These are phyloP conservation scores for Microcebus ravelobensis DNA, from an alignment of 2,113 vertebrate species.

Conservation along the genomic window DNA sequence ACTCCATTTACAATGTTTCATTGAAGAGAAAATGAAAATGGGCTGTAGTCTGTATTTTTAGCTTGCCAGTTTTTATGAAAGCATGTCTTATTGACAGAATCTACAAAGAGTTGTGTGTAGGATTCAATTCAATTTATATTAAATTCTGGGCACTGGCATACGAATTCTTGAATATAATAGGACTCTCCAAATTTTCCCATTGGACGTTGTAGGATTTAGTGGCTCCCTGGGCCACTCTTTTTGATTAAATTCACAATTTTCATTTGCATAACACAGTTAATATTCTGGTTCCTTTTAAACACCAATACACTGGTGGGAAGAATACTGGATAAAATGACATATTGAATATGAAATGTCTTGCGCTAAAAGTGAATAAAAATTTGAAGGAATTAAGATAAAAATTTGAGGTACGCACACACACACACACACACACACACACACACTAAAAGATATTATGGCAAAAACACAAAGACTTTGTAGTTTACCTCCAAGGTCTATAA, in stretches of 20 bases:
- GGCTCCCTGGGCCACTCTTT: constrained; percentile 16
- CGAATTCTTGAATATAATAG: constrained; percentile 42
- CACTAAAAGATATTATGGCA: background rate
- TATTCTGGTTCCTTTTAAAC: constrained; percentile 52
- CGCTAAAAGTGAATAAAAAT: constrained; percentile 26
- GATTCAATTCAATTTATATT: constrained; percentile 69
- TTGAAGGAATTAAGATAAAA: constrained; percentile 29
- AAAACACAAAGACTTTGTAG: background rate
- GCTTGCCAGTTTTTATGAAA: constrained; percentile 73
- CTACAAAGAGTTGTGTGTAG: constrained; percentile 49
- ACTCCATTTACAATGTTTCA: constrained; percentile 59
- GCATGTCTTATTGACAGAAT: constrained; percentile 50
- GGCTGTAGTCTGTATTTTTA: constrained; percentile 59
- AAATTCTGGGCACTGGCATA: constrained; percentile 60
- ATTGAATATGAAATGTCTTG: background rate
- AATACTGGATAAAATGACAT: background rate
- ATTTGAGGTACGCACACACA: background rate
- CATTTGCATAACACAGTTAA: constrained; percentile 62
- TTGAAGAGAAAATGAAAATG: constrained; percentile 76
- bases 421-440: background rate
- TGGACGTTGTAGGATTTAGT: constrained; percentile 61
- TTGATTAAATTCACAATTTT: constrained; percentile 66
- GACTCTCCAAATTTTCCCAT: constrained; percentile 60
- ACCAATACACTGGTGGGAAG: constrained; percentile 22
- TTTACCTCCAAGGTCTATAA: background rate